Conservation (phyloP, 2,888 invertebrate species). For the Urechis unicinctus region DNA sequence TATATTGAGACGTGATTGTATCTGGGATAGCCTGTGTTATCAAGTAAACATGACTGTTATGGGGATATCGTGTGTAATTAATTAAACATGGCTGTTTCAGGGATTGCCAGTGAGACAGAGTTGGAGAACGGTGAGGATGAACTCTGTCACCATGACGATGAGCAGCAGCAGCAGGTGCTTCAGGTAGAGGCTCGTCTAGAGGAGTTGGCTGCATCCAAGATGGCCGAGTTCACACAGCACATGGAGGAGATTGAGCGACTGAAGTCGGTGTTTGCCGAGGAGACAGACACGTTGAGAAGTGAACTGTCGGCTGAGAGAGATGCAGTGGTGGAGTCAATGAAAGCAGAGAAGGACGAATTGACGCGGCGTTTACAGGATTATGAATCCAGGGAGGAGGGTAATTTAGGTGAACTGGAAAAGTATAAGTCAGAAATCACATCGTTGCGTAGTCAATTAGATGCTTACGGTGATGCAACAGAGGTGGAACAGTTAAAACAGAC, state of each 20-base stretch:
- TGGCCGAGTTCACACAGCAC: background rate
- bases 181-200: no score
- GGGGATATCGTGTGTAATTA: no score
- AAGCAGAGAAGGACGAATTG: conserved; percentile 7
- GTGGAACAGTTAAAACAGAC: no score
- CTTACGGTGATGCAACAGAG: no score
- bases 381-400: background rate
- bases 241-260: background rate
- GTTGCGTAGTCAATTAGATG: no score
- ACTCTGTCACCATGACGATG: no score
- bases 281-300: no score
- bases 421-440: background rate
- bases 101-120: background rate
- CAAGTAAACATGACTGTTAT: no score
- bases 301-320: conserved; percentile 1
- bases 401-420: background rate
- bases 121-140: background rate
- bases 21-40: background rate
- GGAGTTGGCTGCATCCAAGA: no score
- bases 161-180: no score
- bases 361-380: conserved; percentile 1
- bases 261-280: background rate
- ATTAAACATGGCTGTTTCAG: no score
- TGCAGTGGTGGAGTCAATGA: conserved; percentile 1
- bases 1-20: conserved; percentile 22